phyloP scores from a whole-genome alignment of 2,113 vertebrate genomes.

The Oplegnathus fasciatus region DNA sequence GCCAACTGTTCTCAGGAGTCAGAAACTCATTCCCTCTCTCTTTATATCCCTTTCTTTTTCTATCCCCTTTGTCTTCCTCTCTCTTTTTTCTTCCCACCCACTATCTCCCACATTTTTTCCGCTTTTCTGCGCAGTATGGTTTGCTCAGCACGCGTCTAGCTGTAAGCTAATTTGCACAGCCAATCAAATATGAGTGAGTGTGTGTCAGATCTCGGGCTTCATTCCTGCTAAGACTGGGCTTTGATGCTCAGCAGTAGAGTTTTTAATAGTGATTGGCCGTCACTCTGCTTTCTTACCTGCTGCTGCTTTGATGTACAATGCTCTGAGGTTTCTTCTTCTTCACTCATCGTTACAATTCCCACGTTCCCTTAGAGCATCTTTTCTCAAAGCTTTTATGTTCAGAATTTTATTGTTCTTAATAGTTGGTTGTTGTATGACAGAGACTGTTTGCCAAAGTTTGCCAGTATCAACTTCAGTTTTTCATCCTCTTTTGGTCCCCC shows the following conservation, averaged over 20 bases:
- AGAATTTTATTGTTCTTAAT: slow-evolving; percentile 9
- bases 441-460: slow-evolving; percentile 10
- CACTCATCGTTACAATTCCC: slow-evolving; percentile 27
- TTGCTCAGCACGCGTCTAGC: slow-evolving; percentile 38
- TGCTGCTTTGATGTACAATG: slow-evolving; percentile 61
- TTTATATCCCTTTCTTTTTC: not conserved
- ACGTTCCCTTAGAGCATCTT: not conserved
- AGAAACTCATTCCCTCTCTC: slow-evolving; percentile 13
- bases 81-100: not conserved
- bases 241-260: slow-evolving; percentile 60
- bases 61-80: not conserved
- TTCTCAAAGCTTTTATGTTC: slow-evolving; percentile 20
- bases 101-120: not conserved
- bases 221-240: slow-evolving; percentile 23
- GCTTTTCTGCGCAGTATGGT: slow-evolving; percentile 8
- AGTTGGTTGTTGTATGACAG: not conserved
- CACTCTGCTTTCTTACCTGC: slow-evolving; percentile 57
- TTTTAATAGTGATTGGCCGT: slow-evolving; percentile 61
- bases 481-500: slow-evolving; percentile 30
- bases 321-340: slow-evolving; percentile 34
- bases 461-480: not conserved
- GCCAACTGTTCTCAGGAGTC: slow-evolving; percentile 53
- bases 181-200: slow-evolving; percentile 53
- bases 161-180: slow-evolving; percentile 58
- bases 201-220: slow-evolving; percentile 43